Evolutionary conservation across 2,888 invertebrate genomes (phyloP), one percentile per base, ranked within the genome.

Genomic region (Petrolisthes cinctipes): DNA sequence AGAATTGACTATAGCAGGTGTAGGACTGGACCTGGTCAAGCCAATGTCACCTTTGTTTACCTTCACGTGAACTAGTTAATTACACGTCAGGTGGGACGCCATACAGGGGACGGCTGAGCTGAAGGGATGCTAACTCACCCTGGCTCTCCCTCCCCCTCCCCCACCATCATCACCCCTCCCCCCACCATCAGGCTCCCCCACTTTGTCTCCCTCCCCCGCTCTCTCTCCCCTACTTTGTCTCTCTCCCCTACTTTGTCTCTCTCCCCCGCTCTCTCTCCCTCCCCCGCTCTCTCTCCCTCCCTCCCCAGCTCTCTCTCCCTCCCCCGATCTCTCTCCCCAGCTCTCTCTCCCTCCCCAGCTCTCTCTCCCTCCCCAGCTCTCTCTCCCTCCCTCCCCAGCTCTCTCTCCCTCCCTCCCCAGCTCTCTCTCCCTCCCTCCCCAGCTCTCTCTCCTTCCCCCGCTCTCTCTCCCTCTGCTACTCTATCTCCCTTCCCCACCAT

Each of bases 11-110:
- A 17, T 37, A 17, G 23, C 78, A 78, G 37, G 17, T 78, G 56
- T n/a, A 83, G 82, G 82, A 23, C 20, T n/a, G 57, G 80, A 80
- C 53, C 53, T 81, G 81, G 66, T 56, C 81, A 81, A 81, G 81
- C 23, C 61, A 56, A 51, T 66, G 81, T 81, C 81, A 81, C 51
- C 51, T 66, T 37, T 81, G 57, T 66, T 81, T 66, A 57, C 6
- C 81, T 5, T 81, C 81, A 81, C 81, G 66, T 81, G 81, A 37
- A 37, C 66, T 81, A 61, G 17, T 51, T 76, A 76, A 76, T 76
- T 76, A 76, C 53, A 76, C 76, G 76, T 76, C 76, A 76, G 17
- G 7, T 73, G 73, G 23, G n/a, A 37, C 37, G 37, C 61, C 61
- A 9, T 61, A 61, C 61, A 17, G 9, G 61, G 61, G 61, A 37